Evolutionary conservation across 2,888 invertebrate species (phyloP).

Genomic region (Morpho deidamia): DNA sequence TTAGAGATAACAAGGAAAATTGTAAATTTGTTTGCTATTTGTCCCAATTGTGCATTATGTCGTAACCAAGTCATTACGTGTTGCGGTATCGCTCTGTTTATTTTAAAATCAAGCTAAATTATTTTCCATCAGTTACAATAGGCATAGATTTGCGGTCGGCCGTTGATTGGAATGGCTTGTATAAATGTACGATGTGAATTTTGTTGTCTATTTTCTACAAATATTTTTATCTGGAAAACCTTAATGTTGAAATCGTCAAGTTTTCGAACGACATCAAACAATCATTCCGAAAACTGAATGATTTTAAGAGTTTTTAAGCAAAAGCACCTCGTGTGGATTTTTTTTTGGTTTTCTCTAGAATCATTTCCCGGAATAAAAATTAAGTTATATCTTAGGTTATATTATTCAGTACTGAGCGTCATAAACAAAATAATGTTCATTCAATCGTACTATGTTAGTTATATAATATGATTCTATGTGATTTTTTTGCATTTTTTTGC

Average conservation of each 20-base stretch:
- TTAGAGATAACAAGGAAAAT: neutral
- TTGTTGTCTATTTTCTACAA: constrained; percentile 8
- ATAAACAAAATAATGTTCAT: too few relatives aligned
- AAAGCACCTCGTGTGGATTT: too few relatives aligned
- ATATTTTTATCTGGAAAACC: neutral
- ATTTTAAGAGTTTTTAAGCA: too few relatives aligned
- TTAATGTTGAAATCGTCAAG: neutral
- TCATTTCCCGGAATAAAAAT: too few relatives aligned
- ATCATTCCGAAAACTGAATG: too few relatives aligned
- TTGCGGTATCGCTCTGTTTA: constrained; percentile 17
- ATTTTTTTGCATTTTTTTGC: too few relatives aligned
- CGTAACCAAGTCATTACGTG: constrained; percentile 11
- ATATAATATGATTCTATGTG: too few relatives aligned
- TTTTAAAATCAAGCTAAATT: constrained; percentile 18
- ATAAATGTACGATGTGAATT: constrained; percentile 13
- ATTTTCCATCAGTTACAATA: constrained; percentile 22
- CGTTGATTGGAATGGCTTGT: constrained; percentile 15
- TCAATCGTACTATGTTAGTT: too few relatives aligned
- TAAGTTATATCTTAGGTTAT: too few relatives aligned
- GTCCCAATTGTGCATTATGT: neutral
- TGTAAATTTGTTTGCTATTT: neutral
- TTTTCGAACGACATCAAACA: too few relatives aligned
- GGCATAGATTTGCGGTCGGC: constrained; percentile 22
- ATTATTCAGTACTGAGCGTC: too few relatives aligned
- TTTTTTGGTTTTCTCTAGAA: too few relatives aligned